These are phyloP conservation scores for Setophaga kirtlandii DNA, from an alignment of 2,113 vertebrate species.

Conservation along the genomic window DNA sequence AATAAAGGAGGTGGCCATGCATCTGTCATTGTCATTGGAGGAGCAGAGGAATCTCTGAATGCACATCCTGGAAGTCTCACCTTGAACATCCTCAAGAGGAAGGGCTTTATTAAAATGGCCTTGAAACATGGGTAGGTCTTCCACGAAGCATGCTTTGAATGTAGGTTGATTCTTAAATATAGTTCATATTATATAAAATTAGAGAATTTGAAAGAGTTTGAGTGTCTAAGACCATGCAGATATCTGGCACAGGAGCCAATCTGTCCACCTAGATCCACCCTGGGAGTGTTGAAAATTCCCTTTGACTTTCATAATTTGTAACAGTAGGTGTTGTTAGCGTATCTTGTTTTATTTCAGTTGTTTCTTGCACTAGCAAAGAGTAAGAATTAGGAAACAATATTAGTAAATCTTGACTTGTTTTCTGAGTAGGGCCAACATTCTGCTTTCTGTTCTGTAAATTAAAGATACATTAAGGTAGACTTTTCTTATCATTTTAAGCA, in stretches of 20 bases:
- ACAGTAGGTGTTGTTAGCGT: slow-evolving; percentile 20
- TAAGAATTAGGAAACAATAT: slow-evolving; percentile 12
- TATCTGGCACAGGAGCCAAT: not conserved
- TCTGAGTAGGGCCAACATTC: not conserved
- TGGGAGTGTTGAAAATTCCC: slow-evolving; percentile 10
- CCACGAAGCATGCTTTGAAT: not conserved
- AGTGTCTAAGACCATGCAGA: not conserved
- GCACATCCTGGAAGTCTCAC: slow-evolving; percentile 73
- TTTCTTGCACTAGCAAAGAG: slow-evolving; percentile 2
- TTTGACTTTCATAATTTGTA: slow-evolving; percentile 19
- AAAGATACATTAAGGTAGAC: not conserved
- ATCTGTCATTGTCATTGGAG: slow-evolving; percentile 75
- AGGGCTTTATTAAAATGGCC: slow-evolving; percentile 80
- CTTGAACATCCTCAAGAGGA: slow-evolving; percentile 71
- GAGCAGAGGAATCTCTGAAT: slow-evolving; percentile 75
- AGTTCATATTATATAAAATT: not conserved
- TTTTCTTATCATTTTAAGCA: not conserved
- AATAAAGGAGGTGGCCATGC: slow-evolving; percentile 71
- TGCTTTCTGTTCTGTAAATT: not conserved
- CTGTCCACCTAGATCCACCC: not conserved
- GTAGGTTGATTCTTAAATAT: not conserved
- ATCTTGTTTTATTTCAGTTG: not conserved
- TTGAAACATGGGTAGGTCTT: slow-evolving; percentile 76
- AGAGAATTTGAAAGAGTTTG: not conserved
- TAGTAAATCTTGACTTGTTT: not conserved